Base-by-base conservation (phyloP, 2,888 invertebrate species). In the Mythimna pallens region DNA sequence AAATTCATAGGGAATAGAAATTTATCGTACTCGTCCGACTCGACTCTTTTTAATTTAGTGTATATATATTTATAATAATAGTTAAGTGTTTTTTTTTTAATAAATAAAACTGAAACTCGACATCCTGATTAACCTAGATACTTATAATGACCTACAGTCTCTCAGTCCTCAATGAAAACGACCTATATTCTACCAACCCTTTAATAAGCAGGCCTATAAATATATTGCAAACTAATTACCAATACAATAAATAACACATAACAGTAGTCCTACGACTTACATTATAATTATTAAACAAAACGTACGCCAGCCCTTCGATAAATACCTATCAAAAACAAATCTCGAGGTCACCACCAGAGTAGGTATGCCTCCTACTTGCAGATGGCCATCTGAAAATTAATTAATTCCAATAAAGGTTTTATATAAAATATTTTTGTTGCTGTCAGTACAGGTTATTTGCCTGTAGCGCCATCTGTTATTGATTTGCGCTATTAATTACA, bases 321-420 rank as follows among this genome's bases (percentile, higher is more conserved):
- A 59, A 55, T 81, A 81, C 78, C 57, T 86, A 88, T 64, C 70
- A 59, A 70, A 47, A 50, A 74, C 59, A 66, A 50, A 89, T 82
- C 86, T 89, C 90, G 89, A 93, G 92, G 92, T 89, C 90, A 6
- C 63, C 50, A 30, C n/a, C 25, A 14, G 34, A 59, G 66, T 75
- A 50, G 50, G 66, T 74, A 43, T 43, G 68, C 22, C 34, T 34
- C 12, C 52, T 65, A 54, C 66, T 84, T 82, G 83, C 86, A 84
- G 86, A 80, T 90, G 84, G 84, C 70, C 84, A 86, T 89, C 88
- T 87, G 81, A 88, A 89, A 91, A 90, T 86, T 88, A 90, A 92
- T 90, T 88, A 90, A 93, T 90, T 87, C 84, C 88, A 63, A 90
- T 89, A 85, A 22, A 74, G 61, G 22, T 69, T 61, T 61, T 55